Base-by-base conservation (phyloP, 2,888 invertebrate species). In the Heliconius ismenius region DNA sequence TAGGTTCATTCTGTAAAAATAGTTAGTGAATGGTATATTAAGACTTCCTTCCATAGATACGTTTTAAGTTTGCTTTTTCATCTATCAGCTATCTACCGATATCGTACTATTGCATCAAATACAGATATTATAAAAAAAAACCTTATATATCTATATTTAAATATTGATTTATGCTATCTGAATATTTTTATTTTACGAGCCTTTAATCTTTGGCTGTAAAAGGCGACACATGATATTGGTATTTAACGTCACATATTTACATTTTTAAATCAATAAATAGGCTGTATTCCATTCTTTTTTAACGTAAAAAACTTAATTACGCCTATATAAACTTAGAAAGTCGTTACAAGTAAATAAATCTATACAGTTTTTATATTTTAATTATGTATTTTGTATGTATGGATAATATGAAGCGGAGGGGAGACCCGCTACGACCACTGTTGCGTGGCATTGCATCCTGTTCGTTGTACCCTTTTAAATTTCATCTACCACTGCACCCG, bases 371-470 rank as follows among this genome's bases (percentile, higher is more conserved):
- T 58, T 58, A n/a, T 58, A 58, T 58, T 70, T 58, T 58, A 36
- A 58, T 70, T 70, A 70, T 70, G 70, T 36, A 58, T 58, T 70
- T 70, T 58, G 54, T 70, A 70, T 36, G 70, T 62, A 60, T 69
- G 70, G 28, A 77, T 74, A 69, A 73, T 49, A 72, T 74, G 65
- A 77, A 76, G 63, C 76, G 75, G 69, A 78, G 77, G 80, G 83
- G 82, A 80, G 81, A 83, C 80, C 79, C 81, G 80, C 78, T 82
- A 62, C 81, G 85, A 80, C 84, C 90, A 82, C 79, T 86, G 83
- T 87, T 84, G 88, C 90, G 86, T 86, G 85, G 87, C 88, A 83
- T 81, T 81, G 83, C 86, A 86, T 89, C 86, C 87, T 84, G 85
- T 84, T 81, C 81, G 79, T 69, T 78, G 64, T 68, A 75, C 63